phyloP scores from a whole-genome alignment of 2,797 vertebrate genomes.

The Sebastes kiyomatsui region DNA sequence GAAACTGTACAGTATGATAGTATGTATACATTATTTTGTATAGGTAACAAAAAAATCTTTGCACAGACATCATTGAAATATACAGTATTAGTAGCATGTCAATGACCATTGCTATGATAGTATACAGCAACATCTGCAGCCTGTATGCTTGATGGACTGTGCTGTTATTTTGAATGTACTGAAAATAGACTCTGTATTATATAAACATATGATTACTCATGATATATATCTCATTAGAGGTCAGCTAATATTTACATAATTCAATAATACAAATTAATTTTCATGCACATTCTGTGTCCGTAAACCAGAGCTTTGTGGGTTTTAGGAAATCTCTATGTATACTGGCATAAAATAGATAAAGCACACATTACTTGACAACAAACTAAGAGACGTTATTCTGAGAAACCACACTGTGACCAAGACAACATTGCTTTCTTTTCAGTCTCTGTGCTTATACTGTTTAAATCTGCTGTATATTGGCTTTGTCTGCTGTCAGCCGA shows the following conservation, averaged over 20 bases:
- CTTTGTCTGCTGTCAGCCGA: conserved; percentile 36
- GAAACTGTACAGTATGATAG: conserved; percentile 34
- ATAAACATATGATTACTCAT: conserved; percentile 15
- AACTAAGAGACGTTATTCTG: conserved; percentile 14
- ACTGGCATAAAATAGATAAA: background rate
- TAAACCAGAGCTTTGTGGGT: background rate
- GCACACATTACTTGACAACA: background rate
- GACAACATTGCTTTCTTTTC: background rate
- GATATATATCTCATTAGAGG: conserved; percentile 3
- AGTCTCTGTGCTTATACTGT: conserved; percentile 17
- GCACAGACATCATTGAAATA: conserved; percentile 41
- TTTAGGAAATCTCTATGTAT: background rate
- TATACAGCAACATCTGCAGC: conserved; percentile 39
- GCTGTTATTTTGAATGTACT: conserved; percentile 66
- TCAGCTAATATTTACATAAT: background rate
- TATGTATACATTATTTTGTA: conserved; percentile 46
- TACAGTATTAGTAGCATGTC: conserved; percentile 60
- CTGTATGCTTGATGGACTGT: conserved; percentile 49
- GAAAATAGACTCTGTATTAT: conserved; percentile 41
- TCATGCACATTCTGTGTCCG: background rate
- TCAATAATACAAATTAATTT: background rate
- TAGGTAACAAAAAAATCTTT: conserved; percentile 26
- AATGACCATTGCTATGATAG: conserved; percentile 37
- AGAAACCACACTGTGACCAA: conserved; percentile 42
- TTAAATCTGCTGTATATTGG: conserved; percentile 41